Evolutionary conservation across 2,888 invertebrate genomes (phyloP).

Genomic region (Stictocephala bisonia): DNA sequence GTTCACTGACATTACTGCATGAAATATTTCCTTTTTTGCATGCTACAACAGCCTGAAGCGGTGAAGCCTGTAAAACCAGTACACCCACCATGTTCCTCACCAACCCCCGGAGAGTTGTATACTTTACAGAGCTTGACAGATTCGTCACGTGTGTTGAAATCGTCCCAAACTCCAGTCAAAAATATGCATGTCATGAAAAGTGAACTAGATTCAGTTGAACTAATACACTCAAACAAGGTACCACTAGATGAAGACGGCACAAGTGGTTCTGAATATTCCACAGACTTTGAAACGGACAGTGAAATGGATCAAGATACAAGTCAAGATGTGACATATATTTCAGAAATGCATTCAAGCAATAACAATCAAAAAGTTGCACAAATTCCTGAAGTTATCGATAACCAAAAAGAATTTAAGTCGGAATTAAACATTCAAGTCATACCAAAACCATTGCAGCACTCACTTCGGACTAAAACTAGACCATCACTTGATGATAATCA

Average conservation of each 20-base stretch:
- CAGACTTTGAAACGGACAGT: not conserved
- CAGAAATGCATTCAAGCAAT: not conserved
- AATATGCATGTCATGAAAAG: not conserved
- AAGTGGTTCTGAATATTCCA: not conserved
- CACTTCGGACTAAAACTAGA: not conserved
- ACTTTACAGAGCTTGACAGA: too few species aligned
- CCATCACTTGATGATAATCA: too few species aligned
- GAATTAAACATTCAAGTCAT: slow-evolving; percentile 29
- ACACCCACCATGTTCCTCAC: too few species aligned
- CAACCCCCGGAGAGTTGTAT: too few species aligned
- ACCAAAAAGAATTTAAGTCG: slow-evolving; percentile 7
- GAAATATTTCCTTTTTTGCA: slow-evolving; percentile 48
- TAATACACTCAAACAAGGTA: not conserved
- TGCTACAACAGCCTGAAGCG: slow-evolving; percentile 49
- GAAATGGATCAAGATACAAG: not conserved
- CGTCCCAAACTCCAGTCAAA: too few species aligned
- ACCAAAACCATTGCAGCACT: not conserved
- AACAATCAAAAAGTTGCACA: not conserved
- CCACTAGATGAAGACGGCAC: too few species aligned
- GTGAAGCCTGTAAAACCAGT: slow-evolving; percentile 35
- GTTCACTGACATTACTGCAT: slow-evolving; percentile 33
- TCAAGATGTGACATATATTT: not conserved
- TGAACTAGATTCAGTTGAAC: not conserved
- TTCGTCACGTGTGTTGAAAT: too few species aligned
- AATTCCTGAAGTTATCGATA: slow-evolving; percentile 1